Conservation (phyloP, 2,888 invertebrate species). For the Prosopocoilus inquinatus region DNA sequence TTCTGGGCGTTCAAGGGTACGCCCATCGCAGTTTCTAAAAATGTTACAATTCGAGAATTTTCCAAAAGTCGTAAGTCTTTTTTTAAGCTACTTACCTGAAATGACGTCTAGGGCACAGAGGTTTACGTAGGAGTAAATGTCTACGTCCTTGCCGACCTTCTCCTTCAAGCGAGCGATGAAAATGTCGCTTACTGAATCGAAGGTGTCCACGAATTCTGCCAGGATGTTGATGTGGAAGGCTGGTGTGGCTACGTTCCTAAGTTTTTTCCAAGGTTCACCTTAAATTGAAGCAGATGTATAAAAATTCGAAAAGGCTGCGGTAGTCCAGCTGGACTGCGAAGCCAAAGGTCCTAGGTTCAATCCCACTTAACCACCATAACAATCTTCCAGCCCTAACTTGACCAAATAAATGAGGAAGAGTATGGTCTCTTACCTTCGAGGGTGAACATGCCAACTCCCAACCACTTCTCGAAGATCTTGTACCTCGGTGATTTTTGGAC, state of each 20-base stretch:
- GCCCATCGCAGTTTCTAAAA: constrained; percentile 53
- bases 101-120: constrained; percentile 22
- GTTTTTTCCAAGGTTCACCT: background rate
- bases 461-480: constrained; percentile 35
- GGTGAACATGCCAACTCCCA: constrained; percentile 38
- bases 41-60: background rate
- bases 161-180: constrained; percentile 5
- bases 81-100: constrained; percentile 14
- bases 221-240: constrained; percentile 73
- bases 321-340: no score
- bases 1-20: constrained; percentile 69
- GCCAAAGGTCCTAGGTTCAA: no score
- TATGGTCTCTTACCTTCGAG: constrained; percentile 32
- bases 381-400: no score
- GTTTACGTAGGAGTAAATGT: constrained; percentile 15
- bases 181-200: constrained; percentile 26
- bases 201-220: constrained; percentile 43
- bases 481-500: constrained; percentile 38
- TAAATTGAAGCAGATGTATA: background rate
- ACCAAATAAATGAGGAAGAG: no score
- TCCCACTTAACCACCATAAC: no score
- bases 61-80: background rate
- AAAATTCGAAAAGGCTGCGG: background rate
- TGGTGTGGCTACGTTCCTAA: constrained; percentile 60
- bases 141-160: constrained; percentile 33